Percentiles rank a stretch among this genome's conserved stretches.
Conservation (phyloP, 2,113 vertebrate genomes). For the Casuarius casuarius region DNA sequence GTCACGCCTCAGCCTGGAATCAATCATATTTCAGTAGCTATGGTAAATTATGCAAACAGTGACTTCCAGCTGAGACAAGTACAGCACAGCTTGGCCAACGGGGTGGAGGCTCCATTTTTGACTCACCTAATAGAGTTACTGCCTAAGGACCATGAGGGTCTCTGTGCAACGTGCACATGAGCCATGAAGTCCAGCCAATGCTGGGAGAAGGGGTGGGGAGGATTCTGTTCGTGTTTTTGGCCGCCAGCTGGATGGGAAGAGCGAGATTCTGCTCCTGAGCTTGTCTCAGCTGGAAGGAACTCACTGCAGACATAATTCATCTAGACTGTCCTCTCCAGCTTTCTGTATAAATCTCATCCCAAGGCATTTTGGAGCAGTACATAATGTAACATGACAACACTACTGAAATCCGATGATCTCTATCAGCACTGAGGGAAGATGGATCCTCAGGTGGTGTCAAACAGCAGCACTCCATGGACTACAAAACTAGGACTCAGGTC, state of each 20-base stretch:
- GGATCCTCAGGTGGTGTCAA: not conserved
- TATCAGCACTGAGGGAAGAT: not conserved
- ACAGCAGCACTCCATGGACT: not conserved
- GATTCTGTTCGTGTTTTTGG: not conserved
- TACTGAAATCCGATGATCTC: not conserved
- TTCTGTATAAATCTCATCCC: not conserved
- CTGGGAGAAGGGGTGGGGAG: not conserved
- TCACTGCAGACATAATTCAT: not conserved
- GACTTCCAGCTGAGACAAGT: slow-evolving; percentile 61
- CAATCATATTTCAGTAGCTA: slow-evolving; percentile 23
- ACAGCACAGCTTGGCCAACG: not conserved
- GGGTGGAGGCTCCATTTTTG: slow-evolving; percentile 24
- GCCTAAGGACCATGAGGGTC: slow-evolving; percentile 12
- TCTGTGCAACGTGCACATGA: not conserved
- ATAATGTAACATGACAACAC: not conserved
- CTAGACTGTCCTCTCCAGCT: not conserved
- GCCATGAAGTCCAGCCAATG: not conserved
- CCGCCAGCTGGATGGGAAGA: not conserved
- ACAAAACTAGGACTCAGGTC: not conserved
- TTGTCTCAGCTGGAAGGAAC: slow-evolving; percentile 17
- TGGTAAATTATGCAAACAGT: slow-evolving; percentile 39
- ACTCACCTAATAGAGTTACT: not conserved
- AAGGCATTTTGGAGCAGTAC: not conserved
- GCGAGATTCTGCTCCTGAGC: not conserved
- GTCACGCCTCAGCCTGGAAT: slow-evolving; percentile 47